A percentile compares a stretch with the other conserved stretches of the same genome.
Evolutionary conservation across 2,888 invertebrate genomes (phyloP).

Genomic region (Ganaspis brasiliensis): DNA sequence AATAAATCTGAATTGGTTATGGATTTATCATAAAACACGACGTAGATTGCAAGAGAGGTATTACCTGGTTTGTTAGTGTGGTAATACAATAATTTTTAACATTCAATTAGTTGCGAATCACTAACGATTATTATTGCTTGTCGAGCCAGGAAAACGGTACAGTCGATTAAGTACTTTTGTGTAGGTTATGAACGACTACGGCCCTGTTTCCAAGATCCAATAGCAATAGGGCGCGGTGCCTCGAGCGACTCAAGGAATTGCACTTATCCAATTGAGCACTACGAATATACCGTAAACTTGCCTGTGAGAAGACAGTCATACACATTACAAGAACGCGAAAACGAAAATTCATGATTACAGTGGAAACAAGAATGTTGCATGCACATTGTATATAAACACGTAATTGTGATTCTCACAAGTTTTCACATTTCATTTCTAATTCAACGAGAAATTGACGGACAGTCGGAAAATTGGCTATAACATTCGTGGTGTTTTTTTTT

Average conservation of each 20-base stretch:
- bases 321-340: constrained; percentile 17
- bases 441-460: constrained; percentile 7
- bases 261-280: constrained; percentile 36
- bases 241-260: constrained; percentile 35
- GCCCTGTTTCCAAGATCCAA: constrained; percentile 24
- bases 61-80: constrained; percentile 14
- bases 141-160: constrained; percentile 17
- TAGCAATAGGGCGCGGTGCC: constrained; percentile 38
- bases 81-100: constrained; percentile 37
- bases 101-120: constrained; percentile 37
- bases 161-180: constrained; percentile 31
- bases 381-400: neutral
- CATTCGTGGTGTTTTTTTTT: too few relatives aligned
- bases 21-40: constrained; percentile 28
- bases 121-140: constrained; percentile 40
- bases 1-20: constrained; percentile 33
- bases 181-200: neutral
- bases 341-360: constrained; percentile 28
- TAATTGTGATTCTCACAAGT: constrained; percentile 18
- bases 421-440: constrained; percentile 6
- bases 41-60: constrained; percentile 14
- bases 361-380: constrained; percentile 5
- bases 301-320: constrained; percentile 27
- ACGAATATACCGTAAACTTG: constrained; percentile 31
- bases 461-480: neutral